Evolutionary conservation across 2,113 vertebrate species (phyloP), one percentile per base, ranked within the genome.

Genomic region (Eulemur macaco): DNA sequence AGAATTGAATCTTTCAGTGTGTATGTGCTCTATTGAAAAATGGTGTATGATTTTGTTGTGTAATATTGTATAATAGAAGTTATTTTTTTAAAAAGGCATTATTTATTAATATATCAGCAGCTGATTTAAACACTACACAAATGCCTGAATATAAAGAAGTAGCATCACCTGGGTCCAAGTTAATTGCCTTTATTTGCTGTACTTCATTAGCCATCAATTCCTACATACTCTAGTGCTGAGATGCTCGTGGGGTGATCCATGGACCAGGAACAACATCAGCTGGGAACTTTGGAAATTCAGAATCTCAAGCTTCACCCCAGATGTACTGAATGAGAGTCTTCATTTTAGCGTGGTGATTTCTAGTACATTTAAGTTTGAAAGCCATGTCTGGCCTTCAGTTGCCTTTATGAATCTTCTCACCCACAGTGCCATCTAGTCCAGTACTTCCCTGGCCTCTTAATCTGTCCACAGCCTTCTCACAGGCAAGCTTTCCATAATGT

Each of bases 21-120:
- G 14, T 42, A 71, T 54, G 3, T 81, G 8, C 9, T 58, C 15
- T 63, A 93, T 88, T 14, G 17, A 73, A 87, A 89, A 73, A 74
- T 0, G 1, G 3, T 74, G 37, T 89, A 68, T 76, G 14, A 84
- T 71, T 77, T 60, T 77, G 3, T 69, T 42, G 68, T 21, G 8
- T 71, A 54, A 60, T 76, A 78, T 15, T 94, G 52, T 39, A 18
- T 18, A 69, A 58, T 82, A 17, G 42, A 52, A 29, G 8, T 39
- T 91, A 74, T 58, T 89, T 94, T 86, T 2, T 63, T 8, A 5
- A 64, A 74, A 82, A 52, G 45, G 60, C 12, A 34, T 23, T 91
- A 60, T n/a, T 93, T 85, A 64, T 89, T 89, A 85, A 85, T 60
- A 82, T 94, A 71, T 42, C 50, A 63, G 25, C 39, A 82, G 83